phyloP scores from a whole-genome alignment of 2,113 vertebrate species.

The Hassar affinis region DNA sequence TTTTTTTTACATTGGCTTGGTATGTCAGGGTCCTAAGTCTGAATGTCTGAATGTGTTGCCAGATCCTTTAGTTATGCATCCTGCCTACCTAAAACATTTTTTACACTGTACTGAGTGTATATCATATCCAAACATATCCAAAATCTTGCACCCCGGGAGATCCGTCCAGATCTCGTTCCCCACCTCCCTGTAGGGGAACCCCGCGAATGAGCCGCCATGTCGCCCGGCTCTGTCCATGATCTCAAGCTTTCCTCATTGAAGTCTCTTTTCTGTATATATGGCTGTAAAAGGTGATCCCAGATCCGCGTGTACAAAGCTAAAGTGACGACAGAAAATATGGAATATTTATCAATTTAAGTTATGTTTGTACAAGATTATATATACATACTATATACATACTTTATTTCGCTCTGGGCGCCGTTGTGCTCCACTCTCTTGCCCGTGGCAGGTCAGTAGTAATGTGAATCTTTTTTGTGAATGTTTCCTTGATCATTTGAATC shows the following conservation, averaged over 20 bases:
- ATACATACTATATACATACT: slow-evolving; percentile 32
- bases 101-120: background rate
- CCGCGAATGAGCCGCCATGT: background rate
- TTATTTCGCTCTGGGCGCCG: slow-evolving; percentile 35
- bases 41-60: background rate
- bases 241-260: slow-evolving; percentile 12
- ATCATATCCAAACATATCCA: background rate
- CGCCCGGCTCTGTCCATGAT: background rate
- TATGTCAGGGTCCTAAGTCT: slow-evolving; percentile 8
- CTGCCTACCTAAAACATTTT: background rate
- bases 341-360: slow-evolving; percentile 62
- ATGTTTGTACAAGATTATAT: slow-evolving; percentile 55
- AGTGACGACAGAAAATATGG: slow-evolving; percentile 19
- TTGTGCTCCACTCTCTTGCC: slow-evolving; percentile 33
- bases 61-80: background rate
- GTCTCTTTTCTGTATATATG: slow-evolving; percentile 36
- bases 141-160: background rate
- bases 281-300: slow-evolving; percentile 29
- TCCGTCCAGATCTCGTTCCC: background rate
- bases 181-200: background rate
- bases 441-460: slow-evolving; percentile 39
- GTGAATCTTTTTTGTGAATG: slow-evolving; percentile 38
- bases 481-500: background rate
- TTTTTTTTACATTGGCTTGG: background rate
- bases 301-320: slow-evolving; percentile 49